These are phyloP conservation scores for Lordiphosa collinella DNA, from an alignment of 1,140 invertebrate species.

Conservation along the genomic window DNA sequence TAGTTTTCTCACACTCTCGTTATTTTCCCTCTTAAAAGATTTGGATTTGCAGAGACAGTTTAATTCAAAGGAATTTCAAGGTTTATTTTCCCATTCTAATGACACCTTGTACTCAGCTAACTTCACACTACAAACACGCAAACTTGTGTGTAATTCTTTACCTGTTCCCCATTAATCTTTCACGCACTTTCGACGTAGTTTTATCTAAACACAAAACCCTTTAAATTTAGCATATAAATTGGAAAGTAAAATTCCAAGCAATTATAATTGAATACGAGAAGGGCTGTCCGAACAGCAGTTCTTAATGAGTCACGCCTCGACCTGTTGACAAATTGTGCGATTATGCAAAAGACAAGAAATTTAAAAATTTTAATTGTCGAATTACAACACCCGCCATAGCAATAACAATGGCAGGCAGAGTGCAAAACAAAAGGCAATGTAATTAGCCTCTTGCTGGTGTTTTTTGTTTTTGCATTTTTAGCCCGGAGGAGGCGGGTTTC, in stretches of 20 bases:
- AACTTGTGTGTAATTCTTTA: slow-evolving; percentile 20
- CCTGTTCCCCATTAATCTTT: slow-evolving; percentile 40
- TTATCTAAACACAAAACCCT: slow-evolving; percentile 20
- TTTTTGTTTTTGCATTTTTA: background rate
- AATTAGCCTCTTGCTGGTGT: slow-evolving; percentile 40
- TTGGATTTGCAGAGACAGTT: no score
- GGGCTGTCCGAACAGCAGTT: slow-evolving; percentile 24
- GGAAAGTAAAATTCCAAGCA: slow-evolving; percentile 18
- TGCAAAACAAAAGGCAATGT: slow-evolving; percentile 29
- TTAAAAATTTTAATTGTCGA: slow-evolving; percentile 61
- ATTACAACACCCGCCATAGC: slow-evolving; percentile 24
- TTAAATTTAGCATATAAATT: slow-evolving; percentile 58
- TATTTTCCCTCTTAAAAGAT: no score
- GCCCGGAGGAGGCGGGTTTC: slow-evolving; percentile 2
- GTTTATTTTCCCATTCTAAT: background rate
- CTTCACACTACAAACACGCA: slow-evolving; percentile 54
- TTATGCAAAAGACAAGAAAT: slow-evolving; percentile 46
- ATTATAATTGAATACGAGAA: slow-evolving; percentile 37
- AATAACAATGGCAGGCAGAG: background rate
- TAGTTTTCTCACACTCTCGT: no score
- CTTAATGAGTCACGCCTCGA: background rate
- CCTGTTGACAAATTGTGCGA: slow-evolving; percentile 61
- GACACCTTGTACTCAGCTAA: background rate
- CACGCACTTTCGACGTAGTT: slow-evolving; percentile 48
- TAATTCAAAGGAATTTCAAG: background rate